Evolutionary conservation across 2,888 invertebrate genomes (phyloP), one percentile per base, ranked within the genome.

Genomic region (Ennomos quercinarius): DNA sequence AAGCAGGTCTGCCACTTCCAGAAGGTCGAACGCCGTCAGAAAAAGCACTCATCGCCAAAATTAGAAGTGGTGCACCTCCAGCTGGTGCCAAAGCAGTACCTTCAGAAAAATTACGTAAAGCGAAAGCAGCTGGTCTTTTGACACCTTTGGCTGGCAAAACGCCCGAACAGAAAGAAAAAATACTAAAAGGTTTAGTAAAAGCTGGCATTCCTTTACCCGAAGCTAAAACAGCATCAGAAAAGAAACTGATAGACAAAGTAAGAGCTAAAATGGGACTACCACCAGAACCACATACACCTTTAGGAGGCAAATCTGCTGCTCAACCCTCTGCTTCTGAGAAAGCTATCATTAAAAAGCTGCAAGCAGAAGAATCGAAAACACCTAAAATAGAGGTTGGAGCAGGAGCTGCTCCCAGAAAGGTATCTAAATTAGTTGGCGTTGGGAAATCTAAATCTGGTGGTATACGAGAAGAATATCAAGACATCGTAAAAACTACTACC

Each of bases 401-500:
- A 38, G 51, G 46, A 8, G 17, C 12, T 0, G n/a, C 47, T 38
- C 59, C 77, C 3, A 81, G 68, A 68, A 78, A 71, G 4, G 72
- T 76, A 0, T 46, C 66, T 10, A 60, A 45, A 50, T 39, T 12
- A 39, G 12, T 44, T 41, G 62, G 56, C 36, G 43, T 54, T 35
- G 64, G 64, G 36, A 61, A 40, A 36, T 52, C 57, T 17, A 69
- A 63, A 42, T 61, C 52, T 53, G 67, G 60, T 35, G 81, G 80
- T 2, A 71, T 84, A 37, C 44, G 57, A 9, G 81, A 83, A 73
- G 77, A 81, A 59, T 75, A 75, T 46, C 69, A 86, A 74, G 83
- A 86, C 40, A 71, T 85, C n/a, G 49, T 73, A 2, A 87, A 84
- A 79, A 81, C 80, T 4, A 83, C 82, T 27, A 86, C 76, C 12